phyloP scores from a whole-genome alignment of 2,113 vertebrate genomes.

The Oenanthe melanoleuca region DNA sequence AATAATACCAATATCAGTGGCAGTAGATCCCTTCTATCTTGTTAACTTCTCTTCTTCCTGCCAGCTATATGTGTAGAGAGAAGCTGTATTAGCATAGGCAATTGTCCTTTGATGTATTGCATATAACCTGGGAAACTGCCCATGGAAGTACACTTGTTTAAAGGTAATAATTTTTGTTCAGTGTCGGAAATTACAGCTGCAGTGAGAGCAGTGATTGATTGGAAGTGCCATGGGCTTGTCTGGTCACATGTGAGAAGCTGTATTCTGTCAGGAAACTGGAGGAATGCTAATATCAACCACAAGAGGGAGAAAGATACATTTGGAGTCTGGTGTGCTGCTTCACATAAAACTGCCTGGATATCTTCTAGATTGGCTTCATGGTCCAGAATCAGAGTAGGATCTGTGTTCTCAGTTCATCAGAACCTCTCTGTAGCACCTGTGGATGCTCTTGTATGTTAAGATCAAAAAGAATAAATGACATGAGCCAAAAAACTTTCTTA shows the following conservation, averaged over 20 bases:
- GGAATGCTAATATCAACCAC: neutral
- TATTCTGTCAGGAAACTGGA: neutral
- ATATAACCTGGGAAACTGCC: neutral
- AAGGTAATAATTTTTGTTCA: neutral
- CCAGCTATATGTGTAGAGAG: neutral
- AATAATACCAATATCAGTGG: neutral
- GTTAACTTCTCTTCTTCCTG: neutral
- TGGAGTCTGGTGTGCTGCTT: neutral
- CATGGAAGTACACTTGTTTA: neutral
- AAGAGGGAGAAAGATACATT: constrained; percentile 26
- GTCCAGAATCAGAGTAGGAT: neutral
- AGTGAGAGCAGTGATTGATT: neutral
- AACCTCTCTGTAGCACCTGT: neutral
- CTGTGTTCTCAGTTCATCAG: neutral
- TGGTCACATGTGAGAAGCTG: neutral
- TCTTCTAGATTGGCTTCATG: neutral
- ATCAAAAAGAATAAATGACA: neutral
- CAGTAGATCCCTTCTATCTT: neutral
- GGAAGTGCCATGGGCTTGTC: neutral
- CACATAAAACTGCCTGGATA: neutral
- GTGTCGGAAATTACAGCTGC: neutral
- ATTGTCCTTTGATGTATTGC: neutral
- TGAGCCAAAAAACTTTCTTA: neutral
- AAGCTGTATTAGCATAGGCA: neutral
- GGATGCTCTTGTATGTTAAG: neutral